phyloP scores from a whole-genome alignment of 2,797 vertebrate genomes.

The Dicrostonyx torquatus region DNA sequence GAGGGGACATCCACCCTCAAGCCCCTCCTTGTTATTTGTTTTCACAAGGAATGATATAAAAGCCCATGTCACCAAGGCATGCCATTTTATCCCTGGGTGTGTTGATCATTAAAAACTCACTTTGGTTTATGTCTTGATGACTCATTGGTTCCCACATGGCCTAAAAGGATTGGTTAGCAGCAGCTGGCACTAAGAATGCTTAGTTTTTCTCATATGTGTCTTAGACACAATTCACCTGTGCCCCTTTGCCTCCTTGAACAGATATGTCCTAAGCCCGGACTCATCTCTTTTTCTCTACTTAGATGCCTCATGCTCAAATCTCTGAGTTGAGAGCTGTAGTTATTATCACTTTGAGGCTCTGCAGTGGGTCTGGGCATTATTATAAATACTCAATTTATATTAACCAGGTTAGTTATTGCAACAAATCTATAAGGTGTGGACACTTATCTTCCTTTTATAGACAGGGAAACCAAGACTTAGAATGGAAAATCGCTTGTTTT shows the following conservation, averaged over 20 bases:
- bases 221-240: not conserved
- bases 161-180: slow-evolving; percentile 1
- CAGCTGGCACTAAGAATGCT: not conserved
- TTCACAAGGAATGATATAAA: slow-evolving; percentile 16
- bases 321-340: not conserved
- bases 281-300: slow-evolving; percentile 44
- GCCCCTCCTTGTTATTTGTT: not conserved
- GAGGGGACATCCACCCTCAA: not conserved
- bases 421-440: not conserved
- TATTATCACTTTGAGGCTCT: not conserved
- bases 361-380: not conserved
- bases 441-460: slow-evolving; percentile 24
- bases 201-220: not conserved
- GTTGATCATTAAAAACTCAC: not conserved
- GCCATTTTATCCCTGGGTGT: not conserved
- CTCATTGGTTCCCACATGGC: not conserved
- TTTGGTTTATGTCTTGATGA: slow-evolving; percentile 3
- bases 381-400: slow-evolving; percentile 22
- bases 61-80: not conserved
- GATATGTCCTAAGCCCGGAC: slow-evolving; percentile 4
- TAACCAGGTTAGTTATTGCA: slow-evolving; percentile 48
- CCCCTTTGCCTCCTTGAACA: slow-evolving; percentile 22
- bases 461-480: not conserved
- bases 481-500: not conserved
- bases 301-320: not conserved